phyloP scores from a whole-genome alignment of 2,888 invertebrate genomes.

The Galerucella pusilla region DNA sequence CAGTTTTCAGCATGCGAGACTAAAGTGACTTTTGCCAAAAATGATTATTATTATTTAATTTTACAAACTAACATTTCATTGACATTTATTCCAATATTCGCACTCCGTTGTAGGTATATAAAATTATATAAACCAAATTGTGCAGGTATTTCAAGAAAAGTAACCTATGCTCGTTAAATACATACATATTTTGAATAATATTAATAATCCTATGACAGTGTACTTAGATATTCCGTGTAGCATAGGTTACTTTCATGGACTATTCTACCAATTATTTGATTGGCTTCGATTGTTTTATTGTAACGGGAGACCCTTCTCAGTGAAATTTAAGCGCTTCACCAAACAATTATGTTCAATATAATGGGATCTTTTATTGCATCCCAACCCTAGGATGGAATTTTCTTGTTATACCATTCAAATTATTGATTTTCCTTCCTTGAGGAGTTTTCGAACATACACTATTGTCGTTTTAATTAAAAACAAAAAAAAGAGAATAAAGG shows the following conservation, averaged over 20 bases:
- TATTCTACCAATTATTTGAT: constrained; percentile 31
- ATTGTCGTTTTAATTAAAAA: constrained; percentile 24
- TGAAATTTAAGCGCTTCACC: constrained; percentile 37
- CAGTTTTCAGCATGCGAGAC: too few species aligned
- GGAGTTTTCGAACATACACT: constrained; percentile 14
- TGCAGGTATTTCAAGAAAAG: too few species aligned
- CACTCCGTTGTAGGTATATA: too few species aligned
- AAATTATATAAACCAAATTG: too few species aligned
- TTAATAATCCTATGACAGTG: neutral
- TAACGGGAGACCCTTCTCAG: constrained; percentile 26
- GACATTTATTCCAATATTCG: too few species aligned
- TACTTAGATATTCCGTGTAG: neutral
- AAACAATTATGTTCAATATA: constrained; percentile 40
- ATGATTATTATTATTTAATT: too few species aligned
- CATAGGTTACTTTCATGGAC: constrained; percentile 1
- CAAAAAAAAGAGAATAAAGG: constrained; percentile 4
- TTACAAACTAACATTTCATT: too few species aligned
- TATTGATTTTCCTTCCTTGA: constrained; percentile 23
- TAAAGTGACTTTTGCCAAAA: too few species aligned
- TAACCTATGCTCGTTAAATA: neutral
- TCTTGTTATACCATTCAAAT: constrained; percentile 26
- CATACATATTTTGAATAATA: neutral
- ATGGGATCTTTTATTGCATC: constrained; percentile 38
- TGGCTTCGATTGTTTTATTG: constrained; percentile 37
- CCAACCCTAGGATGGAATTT: constrained; percentile 32